phyloP scores from a whole-genome alignment of 2,888 invertebrate genomes.

The Diadegma fenestrale region DNA sequence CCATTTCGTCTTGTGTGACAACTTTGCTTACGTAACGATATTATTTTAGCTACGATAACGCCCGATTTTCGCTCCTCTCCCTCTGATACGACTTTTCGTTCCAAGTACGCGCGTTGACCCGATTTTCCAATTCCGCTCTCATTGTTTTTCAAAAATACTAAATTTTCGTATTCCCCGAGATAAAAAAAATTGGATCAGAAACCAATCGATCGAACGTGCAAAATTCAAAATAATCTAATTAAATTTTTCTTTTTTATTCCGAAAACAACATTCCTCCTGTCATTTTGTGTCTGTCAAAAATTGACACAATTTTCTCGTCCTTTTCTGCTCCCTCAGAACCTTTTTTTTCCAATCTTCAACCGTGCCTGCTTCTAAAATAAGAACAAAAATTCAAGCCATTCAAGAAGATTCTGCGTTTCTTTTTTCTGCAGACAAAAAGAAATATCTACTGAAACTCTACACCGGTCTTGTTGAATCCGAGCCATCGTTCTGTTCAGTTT shows the following conservation, averaged over 20 bases:
- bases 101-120: conserved; percentile 66
- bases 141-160: background rate
- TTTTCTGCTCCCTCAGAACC: background rate
- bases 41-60: conserved; percentile 77
- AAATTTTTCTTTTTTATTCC: background rate
- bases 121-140: conserved; percentile 45
- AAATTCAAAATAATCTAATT: background rate
- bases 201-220: background rate
- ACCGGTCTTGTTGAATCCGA: conserved; percentile 50
- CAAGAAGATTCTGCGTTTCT: conserved; percentile 21
- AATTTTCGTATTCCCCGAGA: conserved; percentile 25
- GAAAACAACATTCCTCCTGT: background rate
- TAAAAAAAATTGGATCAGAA: background rate
- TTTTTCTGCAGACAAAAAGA: conserved; percentile 37
- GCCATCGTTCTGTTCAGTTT: conserved; percentile 49
- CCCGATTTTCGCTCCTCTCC: conserved; percentile 42
- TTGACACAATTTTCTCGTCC: background rate
- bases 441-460: conserved; percentile 24
- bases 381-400: background rate
- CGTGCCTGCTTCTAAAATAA: background rate
- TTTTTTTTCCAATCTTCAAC: background rate
- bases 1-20: conserved; percentile 79
- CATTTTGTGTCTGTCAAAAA: background rate
- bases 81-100: background rate
- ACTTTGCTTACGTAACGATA: conserved; percentile 82